Evolutionary conservation across 2,888 invertebrate genomes (phyloP).

Genomic region (Nemotelus pantherinus): DNA sequence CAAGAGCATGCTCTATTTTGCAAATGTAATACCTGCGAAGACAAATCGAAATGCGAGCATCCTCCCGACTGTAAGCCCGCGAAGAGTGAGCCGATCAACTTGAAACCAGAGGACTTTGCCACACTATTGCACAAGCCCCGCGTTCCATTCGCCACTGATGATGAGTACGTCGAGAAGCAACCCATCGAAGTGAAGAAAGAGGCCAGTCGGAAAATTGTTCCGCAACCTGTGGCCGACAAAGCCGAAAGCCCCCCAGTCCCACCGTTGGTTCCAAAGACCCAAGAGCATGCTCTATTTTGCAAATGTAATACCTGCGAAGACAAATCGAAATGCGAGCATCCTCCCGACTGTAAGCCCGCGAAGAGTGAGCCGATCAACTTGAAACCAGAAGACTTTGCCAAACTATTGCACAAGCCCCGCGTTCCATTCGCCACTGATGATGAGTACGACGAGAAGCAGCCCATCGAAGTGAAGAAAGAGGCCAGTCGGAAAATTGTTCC

Average conservation of each 20-base stretch:
- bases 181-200: not conserved
- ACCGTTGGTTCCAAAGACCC: not conserved
- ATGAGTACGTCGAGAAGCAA: not conserved
- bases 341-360: not conserved
- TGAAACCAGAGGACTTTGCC: not conserved
- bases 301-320: not conserved
- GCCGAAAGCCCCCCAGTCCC: too few species aligned
- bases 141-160: not conserved
- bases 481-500: not conserved
- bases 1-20: not conserved
- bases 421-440: not conserved
- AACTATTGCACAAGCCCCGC: slow-evolving; percentile 11
- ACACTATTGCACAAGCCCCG: slow-evolving; percentile 9
- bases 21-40: not conserved
- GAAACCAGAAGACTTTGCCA: not conserved
- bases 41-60: not conserved
- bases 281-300: not conserved
- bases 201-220: not conserved
- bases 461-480: not conserved
- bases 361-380: not conserved
- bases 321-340: not conserved
- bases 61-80: not conserved
- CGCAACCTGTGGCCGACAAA: not conserved
- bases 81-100: not conserved
- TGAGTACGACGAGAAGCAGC: not conserved